These are phyloP conservation scores for Clavelina lepadiformis DNA, from an alignment of 23 tunicate genomes.

Conservation along the genomic window DNA sequence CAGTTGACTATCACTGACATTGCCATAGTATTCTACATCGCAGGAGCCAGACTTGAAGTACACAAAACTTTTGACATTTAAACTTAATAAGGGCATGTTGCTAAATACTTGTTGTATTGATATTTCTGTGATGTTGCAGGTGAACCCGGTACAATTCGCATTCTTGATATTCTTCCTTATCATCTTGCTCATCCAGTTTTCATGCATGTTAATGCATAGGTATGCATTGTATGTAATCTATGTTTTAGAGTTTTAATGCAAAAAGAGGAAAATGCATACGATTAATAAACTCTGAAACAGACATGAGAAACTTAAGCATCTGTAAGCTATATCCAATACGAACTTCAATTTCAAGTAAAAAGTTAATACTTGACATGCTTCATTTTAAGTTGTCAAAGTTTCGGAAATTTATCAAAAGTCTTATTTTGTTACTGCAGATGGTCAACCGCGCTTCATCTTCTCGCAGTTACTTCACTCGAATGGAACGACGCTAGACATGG, in stretches of 20 bases:
- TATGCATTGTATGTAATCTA: slow-evolving; percentile 4
- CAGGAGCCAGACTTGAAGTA: slow-evolving; percentile 41
- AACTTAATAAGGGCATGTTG: background rate
- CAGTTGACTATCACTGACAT: slow-evolving; percentile 76
- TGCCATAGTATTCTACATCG: slow-evolving; percentile 47
- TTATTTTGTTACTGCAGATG: slow-evolving; percentile 34
- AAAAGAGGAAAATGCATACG: background rate
- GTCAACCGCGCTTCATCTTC: slow-evolving; percentile 67
- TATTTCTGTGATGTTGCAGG: slow-evolving; percentile 19
- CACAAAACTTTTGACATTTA: background rate
- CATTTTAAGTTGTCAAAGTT: too few relatives aligned
- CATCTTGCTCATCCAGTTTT: slow-evolving; percentile 77
- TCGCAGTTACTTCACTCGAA: slow-evolving; percentile 42
- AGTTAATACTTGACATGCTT: too few relatives aligned
- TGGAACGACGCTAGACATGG: slow-evolving; percentile 47
- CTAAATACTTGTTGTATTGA: background rate
- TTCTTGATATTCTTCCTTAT: slow-evolving; percentile 84
- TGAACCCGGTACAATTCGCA: slow-evolving; percentile 85
- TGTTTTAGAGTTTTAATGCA: background rate
- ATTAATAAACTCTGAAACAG: too few relatives aligned
- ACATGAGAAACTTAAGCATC: too few relatives aligned
- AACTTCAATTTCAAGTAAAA: too few relatives aligned
- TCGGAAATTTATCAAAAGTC: too few relatives aligned
- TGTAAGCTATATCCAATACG: too few relatives aligned
- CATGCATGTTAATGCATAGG: slow-evolving; percentile 93